Conservation (phyloP, 2,888 invertebrate species). For the Choreutis nemorana region DNA sequence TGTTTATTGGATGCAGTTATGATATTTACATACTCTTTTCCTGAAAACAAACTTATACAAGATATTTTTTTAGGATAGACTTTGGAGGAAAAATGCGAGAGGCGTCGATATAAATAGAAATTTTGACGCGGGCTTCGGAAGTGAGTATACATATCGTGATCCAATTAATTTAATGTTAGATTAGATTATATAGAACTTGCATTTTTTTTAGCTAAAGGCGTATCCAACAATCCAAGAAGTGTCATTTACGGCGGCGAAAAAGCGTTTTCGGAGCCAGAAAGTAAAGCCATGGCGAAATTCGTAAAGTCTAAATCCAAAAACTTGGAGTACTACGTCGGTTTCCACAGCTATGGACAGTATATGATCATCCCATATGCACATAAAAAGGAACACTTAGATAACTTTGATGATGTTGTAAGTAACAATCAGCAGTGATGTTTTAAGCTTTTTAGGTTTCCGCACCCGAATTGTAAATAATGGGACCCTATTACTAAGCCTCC, state of each 20-base stretch:
- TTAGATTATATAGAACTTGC: too few relatives aligned
- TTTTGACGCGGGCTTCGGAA: conserved; percentile 62
- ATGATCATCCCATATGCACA: conserved; percentile 66
- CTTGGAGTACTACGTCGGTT: conserved; percentile 61
- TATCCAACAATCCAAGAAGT: conserved; percentile 19
- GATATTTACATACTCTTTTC: too few relatives aligned
- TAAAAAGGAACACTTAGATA: conserved; percentile 24
- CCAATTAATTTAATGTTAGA: too few relatives aligned
- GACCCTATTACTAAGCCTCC: too few relatives aligned
- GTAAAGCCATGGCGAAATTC: conserved; percentile 37
- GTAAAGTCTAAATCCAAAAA: conserved; percentile 25
- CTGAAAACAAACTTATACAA: neutral
- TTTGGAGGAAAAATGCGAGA: conserved; percentile 70
- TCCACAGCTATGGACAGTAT: conserved; percentile 72
- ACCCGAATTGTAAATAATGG: too few relatives aligned
- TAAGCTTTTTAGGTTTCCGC: too few relatives aligned
- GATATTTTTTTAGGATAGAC: conserved; percentile 47
- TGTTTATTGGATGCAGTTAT: too few relatives aligned
- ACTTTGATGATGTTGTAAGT: conserved; percentile 43
- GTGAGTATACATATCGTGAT: conserved; percentile 19
- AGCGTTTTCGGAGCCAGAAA: conserved; percentile 63
- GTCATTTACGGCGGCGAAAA: conserved; percentile 38
- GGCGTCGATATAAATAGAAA: conserved; percentile 71
- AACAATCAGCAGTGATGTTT: neutral
- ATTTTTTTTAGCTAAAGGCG: too few relatives aligned